Evolutionary conservation across 2,113 vertebrate genomes (phyloP), one percentile per base, ranked within the genome.

Genomic region (Xenus cinereus): DNA sequence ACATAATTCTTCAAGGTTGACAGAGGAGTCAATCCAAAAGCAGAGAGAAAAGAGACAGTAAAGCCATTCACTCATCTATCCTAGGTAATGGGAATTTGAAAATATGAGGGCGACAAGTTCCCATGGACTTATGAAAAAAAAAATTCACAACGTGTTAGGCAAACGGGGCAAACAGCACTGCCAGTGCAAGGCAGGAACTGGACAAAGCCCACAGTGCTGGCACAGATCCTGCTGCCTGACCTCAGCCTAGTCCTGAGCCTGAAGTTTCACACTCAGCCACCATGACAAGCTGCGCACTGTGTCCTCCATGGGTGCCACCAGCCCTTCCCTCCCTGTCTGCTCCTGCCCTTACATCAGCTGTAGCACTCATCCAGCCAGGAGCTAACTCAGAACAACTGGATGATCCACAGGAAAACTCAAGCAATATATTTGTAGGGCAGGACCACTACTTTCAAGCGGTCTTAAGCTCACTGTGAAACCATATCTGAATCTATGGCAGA

Each of bases 251-350:
- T 78, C 56, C n/a, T 30, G 41, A 88, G 33, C 39, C 28, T 60
- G 43, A 83, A 43, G 43, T 43, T 82, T 87, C 57, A 56, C 39
- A 24, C 26, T 50, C 28, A 12, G 60, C 19, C 6, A 8, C 33
- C 0, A 0, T 6, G 69, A 54, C 14, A 16, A 89, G 23, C 26
- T 0, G 0, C 8, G 26, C 32, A 26, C 18, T 23, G 23, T 46
- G 37, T 33, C 23, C 39, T 78, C 51, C 62, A 79, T 0, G 0
- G 50, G 14, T 39, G 27, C 33, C 27, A 27, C 4, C 0, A 0
- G 22, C 43, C 69, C 74, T 60, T 78, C 57, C 66, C 13, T 74
- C 41, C 28, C 62, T n/a, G 19, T 22, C 73, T 67, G 57, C 23
- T 62, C 26, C 56, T 75, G 30, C 39, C 53, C 35, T 73, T 33